These are phyloP conservation scores for Drosophila malerkotliana DNA, from an alignment of 1,140 invertebrate species.

Conservation along the genomic window DNA sequence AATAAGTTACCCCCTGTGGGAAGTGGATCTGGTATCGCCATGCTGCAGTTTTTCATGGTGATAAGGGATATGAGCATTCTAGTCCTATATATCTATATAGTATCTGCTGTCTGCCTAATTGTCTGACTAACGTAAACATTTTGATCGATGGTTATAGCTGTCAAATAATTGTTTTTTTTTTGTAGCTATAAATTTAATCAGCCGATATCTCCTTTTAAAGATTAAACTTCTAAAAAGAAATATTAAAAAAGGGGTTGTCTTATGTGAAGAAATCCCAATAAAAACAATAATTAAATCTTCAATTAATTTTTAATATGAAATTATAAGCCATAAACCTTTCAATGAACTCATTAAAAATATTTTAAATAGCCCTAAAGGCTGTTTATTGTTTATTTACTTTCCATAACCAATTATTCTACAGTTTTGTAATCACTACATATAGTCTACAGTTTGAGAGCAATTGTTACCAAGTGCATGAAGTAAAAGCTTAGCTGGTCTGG, in stretches of 20 bases:
- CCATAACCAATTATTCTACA: no score
- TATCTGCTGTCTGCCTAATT: conserved; percentile 23
- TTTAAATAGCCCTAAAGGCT: no score
- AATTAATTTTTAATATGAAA: no score
- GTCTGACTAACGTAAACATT: conserved; percentile 33
- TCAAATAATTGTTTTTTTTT: background rate
- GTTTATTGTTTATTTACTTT: conserved; percentile 1
- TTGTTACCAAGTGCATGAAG: background rate
- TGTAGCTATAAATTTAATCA: conserved; percentile 26
- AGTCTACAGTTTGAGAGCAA: conserved; percentile 17
- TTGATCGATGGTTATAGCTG: conserved; percentile 32
- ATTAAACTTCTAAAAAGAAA: no score
- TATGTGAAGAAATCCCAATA: no score
- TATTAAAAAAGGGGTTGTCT: no score
- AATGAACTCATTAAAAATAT: no score
- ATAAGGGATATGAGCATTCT: conserved; percentile 28
- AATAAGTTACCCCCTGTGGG: conserved; percentile 19
- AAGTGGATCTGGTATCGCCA: conserved; percentile 20
- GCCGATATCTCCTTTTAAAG: background rate
- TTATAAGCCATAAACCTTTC: no score
- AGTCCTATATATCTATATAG: background rate
- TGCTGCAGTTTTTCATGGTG: conserved; percentile 36
- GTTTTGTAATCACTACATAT: no score
- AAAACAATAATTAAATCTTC: no score
- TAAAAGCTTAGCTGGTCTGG: conserved; percentile 13